Conservation (phyloP, 1,140 invertebrate genomes). For the Sesamia nonagrioides region DNA sequence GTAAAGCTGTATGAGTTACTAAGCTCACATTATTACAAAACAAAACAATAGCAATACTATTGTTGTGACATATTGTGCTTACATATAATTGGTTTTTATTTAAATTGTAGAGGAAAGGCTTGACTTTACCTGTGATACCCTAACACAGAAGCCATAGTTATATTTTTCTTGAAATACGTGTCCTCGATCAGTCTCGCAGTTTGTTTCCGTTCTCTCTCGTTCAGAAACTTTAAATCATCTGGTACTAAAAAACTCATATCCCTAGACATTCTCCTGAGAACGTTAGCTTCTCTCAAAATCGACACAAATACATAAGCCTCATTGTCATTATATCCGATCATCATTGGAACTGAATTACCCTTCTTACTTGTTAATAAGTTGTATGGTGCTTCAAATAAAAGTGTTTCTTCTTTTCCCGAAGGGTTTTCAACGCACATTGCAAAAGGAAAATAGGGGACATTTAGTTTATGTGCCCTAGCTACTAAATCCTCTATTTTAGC, state of each 20-base stretch:
- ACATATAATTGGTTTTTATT: not conserved
- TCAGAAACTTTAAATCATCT: slow-evolving; percentile 68
- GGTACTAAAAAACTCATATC: slow-evolving; percentile 70
- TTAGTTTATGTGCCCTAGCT: slow-evolving; percentile 60
- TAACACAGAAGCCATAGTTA: slow-evolving; percentile 62
- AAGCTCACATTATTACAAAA: no score
- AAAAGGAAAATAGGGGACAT: slow-evolving; percentile 76
- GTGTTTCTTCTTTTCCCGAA: slow-evolving; percentile 71
- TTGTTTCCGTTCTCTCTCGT: slow-evolving; percentile 63
- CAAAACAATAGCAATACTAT: no score
- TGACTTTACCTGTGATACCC: slow-evolving; percentile 72
- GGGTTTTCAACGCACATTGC: slow-evolving; percentile 75
- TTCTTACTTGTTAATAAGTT: slow-evolving; percentile 60
- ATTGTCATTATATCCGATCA: slow-evolving; percentile 78
- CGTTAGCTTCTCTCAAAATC: slow-evolving; percentile 61
- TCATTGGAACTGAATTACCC: slow-evolving; percentile 64
- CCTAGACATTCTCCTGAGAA: slow-evolving; percentile 56
- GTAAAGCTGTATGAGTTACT: no score
- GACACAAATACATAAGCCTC: slow-evolving; percentile 78
- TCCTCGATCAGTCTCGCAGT: slow-evolving; percentile 66
- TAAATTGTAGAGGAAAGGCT: not conserved
- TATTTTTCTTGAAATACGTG: slow-evolving; percentile 73
- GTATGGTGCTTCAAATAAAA: slow-evolving; percentile 67
- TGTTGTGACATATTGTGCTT: no score
- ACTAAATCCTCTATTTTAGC: slow-evolving; percentile 62